These are phyloP conservation scores for Babyrousa celebensis DNA, from an alignment of 2,797 vertebrate genomes.

Conservation along the genomic window DNA sequence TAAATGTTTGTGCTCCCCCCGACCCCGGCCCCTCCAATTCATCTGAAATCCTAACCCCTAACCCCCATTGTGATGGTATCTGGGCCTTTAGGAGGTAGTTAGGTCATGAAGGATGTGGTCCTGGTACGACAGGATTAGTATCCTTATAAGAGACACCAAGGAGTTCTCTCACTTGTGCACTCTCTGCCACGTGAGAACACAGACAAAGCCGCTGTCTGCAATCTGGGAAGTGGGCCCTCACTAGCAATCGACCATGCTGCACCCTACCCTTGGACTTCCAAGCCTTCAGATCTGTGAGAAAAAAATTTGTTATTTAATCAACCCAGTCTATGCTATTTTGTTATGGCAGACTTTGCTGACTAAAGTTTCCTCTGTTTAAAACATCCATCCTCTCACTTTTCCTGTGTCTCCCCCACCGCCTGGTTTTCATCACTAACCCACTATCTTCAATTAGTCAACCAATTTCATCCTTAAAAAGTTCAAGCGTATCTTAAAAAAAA, in stretches of 20 bases:
- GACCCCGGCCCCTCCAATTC: background rate
- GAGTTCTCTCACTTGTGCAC: background rate
- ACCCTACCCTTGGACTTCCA: no score
- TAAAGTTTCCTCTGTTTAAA: background rate
- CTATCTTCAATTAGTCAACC: background rate
- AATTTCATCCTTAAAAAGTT: background rate
- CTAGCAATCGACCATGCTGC: background rate
- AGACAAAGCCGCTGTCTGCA: background rate
- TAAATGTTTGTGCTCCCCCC: background rate
- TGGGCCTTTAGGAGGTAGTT: background rate
- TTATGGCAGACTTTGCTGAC: background rate
- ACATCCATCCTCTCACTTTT: background rate
- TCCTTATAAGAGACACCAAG: background rate
- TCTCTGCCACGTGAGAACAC: background rate
- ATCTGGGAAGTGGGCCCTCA: background rate
- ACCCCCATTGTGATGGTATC: background rate
- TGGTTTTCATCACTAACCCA: background rate
- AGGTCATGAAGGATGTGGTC: background rate
- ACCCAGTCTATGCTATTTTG: background rate
- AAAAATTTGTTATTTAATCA: background rate
- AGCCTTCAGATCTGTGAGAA: background rate
- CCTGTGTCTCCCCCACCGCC: background rate
- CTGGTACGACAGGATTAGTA: background rate
- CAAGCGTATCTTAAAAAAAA: background rate
- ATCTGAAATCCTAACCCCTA: background rate